phyloP scores from a whole-genome alignment of 2,888 invertebrate species.

The Scotopteryx bipunctaria region DNA sequence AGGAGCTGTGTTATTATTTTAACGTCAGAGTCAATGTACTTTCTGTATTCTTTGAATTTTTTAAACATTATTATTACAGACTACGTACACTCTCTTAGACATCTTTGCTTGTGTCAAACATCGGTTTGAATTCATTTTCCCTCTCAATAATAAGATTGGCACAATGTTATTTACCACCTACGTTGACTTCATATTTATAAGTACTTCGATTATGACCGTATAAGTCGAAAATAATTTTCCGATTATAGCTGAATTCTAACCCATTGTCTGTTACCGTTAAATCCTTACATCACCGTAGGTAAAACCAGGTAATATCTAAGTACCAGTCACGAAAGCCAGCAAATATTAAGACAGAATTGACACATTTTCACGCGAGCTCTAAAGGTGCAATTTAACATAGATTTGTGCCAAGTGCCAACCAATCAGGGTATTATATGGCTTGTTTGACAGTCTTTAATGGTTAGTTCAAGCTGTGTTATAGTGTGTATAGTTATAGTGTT shows the following conservation, averaged over 20 bases:
- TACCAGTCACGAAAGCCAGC: constrained; percentile 49
- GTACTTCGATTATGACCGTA: constrained; percentile 60
- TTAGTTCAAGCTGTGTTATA: neutral
- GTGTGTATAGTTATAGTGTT: too few relatives aligned
- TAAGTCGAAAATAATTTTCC: constrained; percentile 63
- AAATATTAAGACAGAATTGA: constrained; percentile 46
- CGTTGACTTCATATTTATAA: constrained; percentile 38
- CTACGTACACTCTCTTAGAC: too few relatives aligned
- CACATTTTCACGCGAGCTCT: constrained; percentile 42
- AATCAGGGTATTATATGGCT: constrained; percentile 15
- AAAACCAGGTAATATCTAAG: constrained; percentile 42
- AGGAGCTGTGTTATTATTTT: too few relatives aligned
- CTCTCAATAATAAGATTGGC: constrained; percentile 46
- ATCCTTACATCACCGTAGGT: constrained; percentile 46
- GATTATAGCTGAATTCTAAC: constrained; percentile 38
- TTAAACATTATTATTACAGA: too few relatives aligned
- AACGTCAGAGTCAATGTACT: too few relatives aligned
- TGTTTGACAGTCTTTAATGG: constrained; percentile 15
- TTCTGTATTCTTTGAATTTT: too few relatives aligned
- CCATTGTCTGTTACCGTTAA: constrained; percentile 53
- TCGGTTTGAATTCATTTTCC: constrained; percentile 24
- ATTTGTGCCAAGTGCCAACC: constrained; percentile 24
- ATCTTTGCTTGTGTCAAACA: too few relatives aligned
- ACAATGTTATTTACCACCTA: constrained; percentile 52
- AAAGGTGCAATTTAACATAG: constrained; percentile 29